Evolutionary conservation across 2,797 vertebrate species (phyloP).

Genomic region (Acanthopagrus latus): DNA sequence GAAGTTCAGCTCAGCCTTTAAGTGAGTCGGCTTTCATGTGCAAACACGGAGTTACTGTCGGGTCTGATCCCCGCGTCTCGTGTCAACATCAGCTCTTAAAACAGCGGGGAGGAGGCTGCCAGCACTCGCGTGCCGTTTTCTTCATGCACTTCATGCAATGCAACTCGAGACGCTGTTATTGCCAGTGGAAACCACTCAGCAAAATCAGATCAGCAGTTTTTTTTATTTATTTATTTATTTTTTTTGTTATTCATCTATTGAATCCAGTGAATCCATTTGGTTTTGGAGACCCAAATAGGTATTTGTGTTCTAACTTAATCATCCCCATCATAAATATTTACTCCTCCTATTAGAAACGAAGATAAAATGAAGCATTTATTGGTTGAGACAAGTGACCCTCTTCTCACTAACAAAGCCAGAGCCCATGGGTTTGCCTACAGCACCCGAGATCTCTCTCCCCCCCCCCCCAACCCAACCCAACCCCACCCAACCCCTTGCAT

Average conservation of each 20-base stretch:
- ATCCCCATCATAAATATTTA: slow-evolving; percentile 10
- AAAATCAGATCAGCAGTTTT: no score
- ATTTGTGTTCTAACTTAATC: not conserved
- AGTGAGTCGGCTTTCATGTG: not conserved
- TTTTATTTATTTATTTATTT: no score
- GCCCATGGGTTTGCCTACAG: slow-evolving; percentile 52
- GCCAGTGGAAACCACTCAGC: no score
- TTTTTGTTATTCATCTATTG: not conserved
- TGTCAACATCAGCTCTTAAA: not conserved
- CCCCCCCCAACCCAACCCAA: not conserved
- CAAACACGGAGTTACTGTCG: no score
- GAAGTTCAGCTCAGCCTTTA: not conserved
- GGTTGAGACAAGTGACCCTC: slow-evolving; percentile 51
- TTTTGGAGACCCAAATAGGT: not conserved
- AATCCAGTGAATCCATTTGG: not conserved
- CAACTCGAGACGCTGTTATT: no score
- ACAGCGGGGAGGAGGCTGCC: not conserved
- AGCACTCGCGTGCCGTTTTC: not conserved
- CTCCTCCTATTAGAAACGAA: not conserved
- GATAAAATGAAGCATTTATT: slow-evolving; percentile 25
- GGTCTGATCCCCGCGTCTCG: no score
- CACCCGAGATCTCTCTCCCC: slow-evolving; percentile 20
- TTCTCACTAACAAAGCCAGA: slow-evolving; percentile 56
- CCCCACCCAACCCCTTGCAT: slow-evolving; percentile 52
- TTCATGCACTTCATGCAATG: no score